phyloP scores from a whole-genome alignment of 2,797 vertebrate genomes.

The Eurystomus glaucurus region DNA sequence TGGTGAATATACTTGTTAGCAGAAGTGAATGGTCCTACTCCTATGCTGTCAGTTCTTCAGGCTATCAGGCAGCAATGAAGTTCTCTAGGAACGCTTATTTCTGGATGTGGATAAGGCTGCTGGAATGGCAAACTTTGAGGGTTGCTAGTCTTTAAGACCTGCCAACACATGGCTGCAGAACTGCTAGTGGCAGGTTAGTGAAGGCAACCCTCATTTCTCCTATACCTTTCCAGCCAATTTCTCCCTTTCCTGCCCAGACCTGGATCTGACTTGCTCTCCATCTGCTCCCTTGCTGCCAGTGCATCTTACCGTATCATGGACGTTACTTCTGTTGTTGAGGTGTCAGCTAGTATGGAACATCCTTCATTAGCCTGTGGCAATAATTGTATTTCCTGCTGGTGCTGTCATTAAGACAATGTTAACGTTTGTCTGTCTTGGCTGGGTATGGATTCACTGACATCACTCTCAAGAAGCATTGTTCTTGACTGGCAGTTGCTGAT shows the following conservation, averaged over 20 bases:
- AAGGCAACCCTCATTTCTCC: background rate
- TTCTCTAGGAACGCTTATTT: background rate
- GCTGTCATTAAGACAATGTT: background rate
- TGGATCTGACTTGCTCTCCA: background rate
- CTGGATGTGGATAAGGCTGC: background rate
- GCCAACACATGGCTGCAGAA: background rate
- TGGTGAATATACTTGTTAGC: slow-evolving; percentile 2
- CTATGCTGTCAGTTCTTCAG: background rate
- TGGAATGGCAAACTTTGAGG: slow-evolving; percentile 3
- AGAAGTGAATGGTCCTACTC: background rate
- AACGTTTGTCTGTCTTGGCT: background rate
- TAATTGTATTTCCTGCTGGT: background rate
- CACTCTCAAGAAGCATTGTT: background rate
- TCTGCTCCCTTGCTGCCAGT: background rate
- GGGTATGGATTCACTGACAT: background rate
- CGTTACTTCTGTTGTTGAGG: background rate
- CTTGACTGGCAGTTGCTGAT: background rate
- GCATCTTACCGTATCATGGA: background rate
- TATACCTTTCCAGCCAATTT: background rate
- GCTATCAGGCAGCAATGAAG: background rate
- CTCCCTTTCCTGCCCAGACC: background rate
- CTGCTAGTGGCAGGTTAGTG: background rate
- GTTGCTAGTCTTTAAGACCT: background rate
- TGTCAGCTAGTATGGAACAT: background rate
- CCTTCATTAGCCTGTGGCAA: background rate